phyloP scores from a whole-genome alignment of 2,113 vertebrate genomes.

The Nansenia antarctica region DNA sequence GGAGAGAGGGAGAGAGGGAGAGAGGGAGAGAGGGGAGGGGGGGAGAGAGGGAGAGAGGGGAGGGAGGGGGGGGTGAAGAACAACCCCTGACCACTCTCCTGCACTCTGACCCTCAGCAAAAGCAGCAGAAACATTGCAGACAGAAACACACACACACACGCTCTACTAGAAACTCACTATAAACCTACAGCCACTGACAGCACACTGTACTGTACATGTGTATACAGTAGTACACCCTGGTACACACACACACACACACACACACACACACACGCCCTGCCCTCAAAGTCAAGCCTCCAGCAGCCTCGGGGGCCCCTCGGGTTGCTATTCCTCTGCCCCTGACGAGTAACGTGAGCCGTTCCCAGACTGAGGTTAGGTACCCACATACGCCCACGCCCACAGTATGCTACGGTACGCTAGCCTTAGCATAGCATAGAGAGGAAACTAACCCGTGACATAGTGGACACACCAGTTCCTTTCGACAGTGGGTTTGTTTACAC shows the following conservation, averaged over 20 bases:
- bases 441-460: too few species aligned
- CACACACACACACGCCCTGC: slow-evolving; percentile 17
- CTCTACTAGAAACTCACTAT: too few species aligned
- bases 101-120: neutral
- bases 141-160: slow-evolving; percentile 18
- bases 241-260: slow-evolving; percentile 11
- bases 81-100: slow-evolving; percentile 35
- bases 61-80: slow-evolving; percentile 3
- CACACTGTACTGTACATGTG: too few species aligned
- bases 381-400: neutral
- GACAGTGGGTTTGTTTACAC: neutral
- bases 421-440: neutral
- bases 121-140: slow-evolving; percentile 8
- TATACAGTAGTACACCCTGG: neutral
- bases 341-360: slow-evolving; percentile 55
- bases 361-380: slow-evolving; percentile 47
- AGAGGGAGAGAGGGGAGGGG: too few species aligned
- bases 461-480: too few species aligned
- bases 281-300: slow-evolving; percentile 34
- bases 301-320: slow-evolving; percentile 39
- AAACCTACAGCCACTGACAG: too few species aligned
- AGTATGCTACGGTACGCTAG: neutral
- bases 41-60: too few species aligned
- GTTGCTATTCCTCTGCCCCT: slow-evolving; percentile 28
- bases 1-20: neutral